Percentiles rank a stretch among this genome's conserved stretches.
phyloP scores from a whole-genome alignment of 1,140 invertebrate genomes.

The Papilio dardanus region DNA sequence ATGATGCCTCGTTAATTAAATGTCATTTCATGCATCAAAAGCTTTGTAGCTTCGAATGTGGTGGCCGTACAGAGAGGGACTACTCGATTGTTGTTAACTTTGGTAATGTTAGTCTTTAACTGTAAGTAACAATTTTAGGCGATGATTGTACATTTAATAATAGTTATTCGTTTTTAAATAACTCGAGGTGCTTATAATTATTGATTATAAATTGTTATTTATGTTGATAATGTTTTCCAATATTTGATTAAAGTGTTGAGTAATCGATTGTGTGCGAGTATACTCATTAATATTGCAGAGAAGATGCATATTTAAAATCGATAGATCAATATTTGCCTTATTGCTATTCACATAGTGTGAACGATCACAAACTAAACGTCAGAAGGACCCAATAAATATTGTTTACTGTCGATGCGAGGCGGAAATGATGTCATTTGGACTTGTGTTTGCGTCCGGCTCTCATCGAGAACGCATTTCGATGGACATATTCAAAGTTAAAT shows the following conservation, averaged over 20 bases:
- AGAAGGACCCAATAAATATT: conserved; percentile 49
- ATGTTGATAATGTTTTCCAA: not conserved
- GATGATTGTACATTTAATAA: not conserved
- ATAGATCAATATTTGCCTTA: conserved; percentile 37
- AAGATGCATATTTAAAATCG: conserved; percentile 25
- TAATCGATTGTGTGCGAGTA: not conserved
- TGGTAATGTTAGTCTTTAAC: not conserved
- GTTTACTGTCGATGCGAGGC: conserved; percentile 47
- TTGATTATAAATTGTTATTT: conserved; percentile 10
- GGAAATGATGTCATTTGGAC: conserved; percentile 48
- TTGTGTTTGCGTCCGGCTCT: conserved; percentile 30
- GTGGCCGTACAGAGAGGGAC: conserved; percentile 44
- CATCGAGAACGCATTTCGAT: not conserved
- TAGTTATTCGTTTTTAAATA: not conserved
- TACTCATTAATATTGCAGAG: conserved; percentile 31
- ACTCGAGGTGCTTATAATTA: not conserved
- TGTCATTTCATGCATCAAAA: conserved; percentile 57
- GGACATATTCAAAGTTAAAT: not conserved
- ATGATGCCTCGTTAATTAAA: conserved; percentile 60
- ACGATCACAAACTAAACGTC: conserved; percentile 42
- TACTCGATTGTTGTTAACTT: not conserved
- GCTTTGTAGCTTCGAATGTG: conserved; percentile 39
- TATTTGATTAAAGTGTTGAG: not conserved
- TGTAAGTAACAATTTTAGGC: not conserved
- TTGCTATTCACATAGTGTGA: conserved; percentile 39